Evolutionary conservation across 2,797 vertebrate genomes (phyloP), one percentile per base, ranked within the genome.

Genomic region (Arctocebus calabarensis): DNA sequence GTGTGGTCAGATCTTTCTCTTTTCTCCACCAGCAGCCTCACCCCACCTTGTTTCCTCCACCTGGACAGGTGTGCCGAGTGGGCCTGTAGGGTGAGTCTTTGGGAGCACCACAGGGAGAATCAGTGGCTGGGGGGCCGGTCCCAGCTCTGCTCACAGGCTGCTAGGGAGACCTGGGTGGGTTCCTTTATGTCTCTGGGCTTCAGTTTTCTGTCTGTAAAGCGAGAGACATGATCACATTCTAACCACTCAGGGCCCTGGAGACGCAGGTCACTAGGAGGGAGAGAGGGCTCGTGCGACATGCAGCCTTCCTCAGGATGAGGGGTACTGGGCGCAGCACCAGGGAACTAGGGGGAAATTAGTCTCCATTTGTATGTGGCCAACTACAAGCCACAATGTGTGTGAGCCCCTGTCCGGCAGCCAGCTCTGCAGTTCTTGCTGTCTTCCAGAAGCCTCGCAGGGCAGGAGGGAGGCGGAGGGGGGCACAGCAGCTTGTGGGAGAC

Each of bases 101-200:
- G 71, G 45, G 84, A 84, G n/a, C 25, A 20, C 48, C 29, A 11
- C 23, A 10, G 37, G 20, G 62, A 88, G 37, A 40, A 59, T 84
- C 57, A 71, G 29, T 43, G 34, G 77, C 34, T 32, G 11, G 64
- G 57, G 25, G 32, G 29, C 37, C 57, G n/a, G 34, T 17, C 27
- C n/a, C 61, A 73, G 23, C 71, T 79, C 57, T 70, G 27, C n/a
- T 61, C 48, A 11, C 57, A 74, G 34, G 29, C 68, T 87, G 55
- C 81, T 81, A 4, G 1, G 55, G 14, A 1, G 23, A 55, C 23
- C 23, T 88, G 68, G 32, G 20, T 73, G 11, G 7, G 4, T 74
- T 22, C 52, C 23, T 78, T 81, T 89, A 23, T 73, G 22, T 88
- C 29, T 88, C 88, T 92, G 83, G 10, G 57, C 57, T 57, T 94